Evolutionary conservation across 2,113 vertebrate genomes (phyloP).

Genomic region (Rhinopomastus cyanomelas): DNA sequence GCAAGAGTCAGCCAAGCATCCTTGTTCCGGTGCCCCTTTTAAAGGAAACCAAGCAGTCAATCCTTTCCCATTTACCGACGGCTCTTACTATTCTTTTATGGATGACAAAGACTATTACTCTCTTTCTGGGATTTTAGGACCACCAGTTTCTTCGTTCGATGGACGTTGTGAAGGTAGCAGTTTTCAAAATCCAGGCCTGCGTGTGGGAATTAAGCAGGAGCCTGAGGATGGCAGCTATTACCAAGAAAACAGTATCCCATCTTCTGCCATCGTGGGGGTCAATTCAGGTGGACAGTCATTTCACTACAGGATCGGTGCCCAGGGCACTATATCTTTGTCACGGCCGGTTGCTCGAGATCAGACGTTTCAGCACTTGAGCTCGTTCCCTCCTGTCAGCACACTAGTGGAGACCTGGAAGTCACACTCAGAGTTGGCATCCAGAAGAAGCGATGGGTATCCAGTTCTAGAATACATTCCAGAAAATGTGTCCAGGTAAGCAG

Average conservation of each 20-base stretch:
- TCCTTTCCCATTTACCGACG: constrained; percentile 91
- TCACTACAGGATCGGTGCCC: constrained; percentile 98
- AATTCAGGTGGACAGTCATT: constrained; percentile 98
- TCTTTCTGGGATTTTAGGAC: constrained; percentile 97
- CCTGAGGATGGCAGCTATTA: constrained; percentile 91
- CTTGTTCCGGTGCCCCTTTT: constrained; percentile 88
- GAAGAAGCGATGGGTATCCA: constrained; percentile 89
- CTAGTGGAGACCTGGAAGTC: constrained; percentile 97
- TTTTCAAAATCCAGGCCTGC: constrained; percentile 85
- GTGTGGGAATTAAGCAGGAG: constrained; percentile 96
- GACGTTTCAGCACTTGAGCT: constrained; percentile 93
- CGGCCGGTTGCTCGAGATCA: constrained; percentile 91
- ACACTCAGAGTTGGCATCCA: constrained; percentile 86
- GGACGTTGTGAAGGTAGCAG: constrained; percentile 87
- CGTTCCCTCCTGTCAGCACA: constrained; percentile 91
- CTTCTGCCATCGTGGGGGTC: constrained; percentile 96
- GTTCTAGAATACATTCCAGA: constrained; percentile 94
- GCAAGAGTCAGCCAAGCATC: constrained; percentile 87
- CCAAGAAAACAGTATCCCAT: constrained; percentile 88
- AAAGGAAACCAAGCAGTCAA: constrained; percentile 85
- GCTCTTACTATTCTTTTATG: constrained; percentile 95
- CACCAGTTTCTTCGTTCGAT: constrained; percentile 90
- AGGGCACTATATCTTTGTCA: constrained; percentile 95
- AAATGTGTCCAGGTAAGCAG: constrained; percentile 82
- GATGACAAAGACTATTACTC: constrained; percentile 98